A percentile compares a stretch with the other conserved stretches of the same genome.
These are phyloP conservation scores for Lamellibrachia columna DNA, from an alignment of 2,888 invertebrate genomes.

Conservation along the genomic window DNA sequence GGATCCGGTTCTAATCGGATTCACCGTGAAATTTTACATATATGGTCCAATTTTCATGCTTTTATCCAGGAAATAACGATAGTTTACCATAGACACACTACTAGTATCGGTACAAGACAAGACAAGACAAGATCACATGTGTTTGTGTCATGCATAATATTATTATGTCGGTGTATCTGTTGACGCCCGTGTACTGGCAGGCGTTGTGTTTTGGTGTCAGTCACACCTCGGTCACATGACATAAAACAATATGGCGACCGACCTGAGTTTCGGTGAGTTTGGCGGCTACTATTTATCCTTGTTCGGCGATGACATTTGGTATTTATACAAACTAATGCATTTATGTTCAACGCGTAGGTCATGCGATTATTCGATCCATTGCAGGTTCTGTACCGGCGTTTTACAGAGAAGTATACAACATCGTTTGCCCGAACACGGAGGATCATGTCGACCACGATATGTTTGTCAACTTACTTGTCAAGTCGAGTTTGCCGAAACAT, in stretches of 20 bases:
- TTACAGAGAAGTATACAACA: conserved; percentile 66
- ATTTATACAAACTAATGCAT: background rate
- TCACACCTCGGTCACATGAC: conserved; percentile 33
- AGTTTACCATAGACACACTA: too few species aligned
- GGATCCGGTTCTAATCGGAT: too few species aligned
- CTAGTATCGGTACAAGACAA: too few species aligned
- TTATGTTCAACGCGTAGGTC: background rate
- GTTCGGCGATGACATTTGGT: background rate
- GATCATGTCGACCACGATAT: conserved; percentile 65
- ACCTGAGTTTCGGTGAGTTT: conserved; percentile 38
- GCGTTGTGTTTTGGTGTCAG: background rate
- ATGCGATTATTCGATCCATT: conserved; percentile 26
- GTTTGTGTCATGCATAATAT: too few species aligned
- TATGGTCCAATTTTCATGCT: too few species aligned
- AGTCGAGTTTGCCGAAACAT: conserved; percentile 61
- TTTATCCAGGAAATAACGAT: too few species aligned
- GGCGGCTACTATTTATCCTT: conserved; percentile 17
- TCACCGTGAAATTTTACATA: too few species aligned
- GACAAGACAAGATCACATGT: background rate
- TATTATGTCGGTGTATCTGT: too few species aligned
- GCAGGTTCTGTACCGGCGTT: conserved; percentile 65
- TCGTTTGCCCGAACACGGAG: conserved; percentile 64
- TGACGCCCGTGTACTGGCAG: background rate
- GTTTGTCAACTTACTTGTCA: conserved; percentile 62
- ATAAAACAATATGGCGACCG: conserved; percentile 37